Evolutionary conservation across 2,113 vertebrate genomes (phyloP).

Genomic region (Isichthys henryi): DNA sequence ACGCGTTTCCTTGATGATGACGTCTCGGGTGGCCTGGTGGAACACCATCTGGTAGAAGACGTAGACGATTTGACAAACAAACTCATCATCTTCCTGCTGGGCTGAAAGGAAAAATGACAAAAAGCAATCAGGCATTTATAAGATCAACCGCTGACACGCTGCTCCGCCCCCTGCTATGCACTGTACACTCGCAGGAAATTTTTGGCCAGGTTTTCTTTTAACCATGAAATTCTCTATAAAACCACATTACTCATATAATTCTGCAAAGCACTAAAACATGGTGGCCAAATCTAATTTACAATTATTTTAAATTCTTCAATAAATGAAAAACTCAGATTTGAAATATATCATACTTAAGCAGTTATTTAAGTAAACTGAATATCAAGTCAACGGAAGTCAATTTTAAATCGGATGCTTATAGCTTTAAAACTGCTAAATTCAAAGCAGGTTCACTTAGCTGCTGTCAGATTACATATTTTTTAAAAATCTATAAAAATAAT

Average conservation of each 20-base stretch:
- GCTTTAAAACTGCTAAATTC: not conserved
- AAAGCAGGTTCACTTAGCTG: not conserved
- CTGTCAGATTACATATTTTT: not conserved
- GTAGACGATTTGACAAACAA: constrained; percentile 97
- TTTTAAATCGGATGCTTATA: not conserved
- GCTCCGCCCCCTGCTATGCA: not conserved
- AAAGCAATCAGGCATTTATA: not conserved
- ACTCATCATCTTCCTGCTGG: constrained; percentile 95
- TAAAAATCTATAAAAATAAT: not conserved
- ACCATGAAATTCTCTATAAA: not conserved
- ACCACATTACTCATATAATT: not conserved
- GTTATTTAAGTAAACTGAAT: not conserved
- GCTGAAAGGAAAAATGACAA: constrained; percentile 53
- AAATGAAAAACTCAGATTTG: not conserved
- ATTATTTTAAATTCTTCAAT: not conserved
- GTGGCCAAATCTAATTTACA: not conserved
- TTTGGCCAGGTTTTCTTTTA: not conserved
- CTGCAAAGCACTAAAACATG: not conserved
- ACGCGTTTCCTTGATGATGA: constrained; percentile 97
- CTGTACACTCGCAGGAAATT: not conserved
- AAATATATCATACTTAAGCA: not conserved
- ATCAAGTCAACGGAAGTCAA: not conserved
- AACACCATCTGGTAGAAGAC: constrained; percentile 99
- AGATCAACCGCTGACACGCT: not conserved
- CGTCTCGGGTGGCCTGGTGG: constrained; percentile 93